Evolutionary conservation across 1,140 invertebrate species (phyloP).

Genomic region (Diuraphis noxia): DNA sequence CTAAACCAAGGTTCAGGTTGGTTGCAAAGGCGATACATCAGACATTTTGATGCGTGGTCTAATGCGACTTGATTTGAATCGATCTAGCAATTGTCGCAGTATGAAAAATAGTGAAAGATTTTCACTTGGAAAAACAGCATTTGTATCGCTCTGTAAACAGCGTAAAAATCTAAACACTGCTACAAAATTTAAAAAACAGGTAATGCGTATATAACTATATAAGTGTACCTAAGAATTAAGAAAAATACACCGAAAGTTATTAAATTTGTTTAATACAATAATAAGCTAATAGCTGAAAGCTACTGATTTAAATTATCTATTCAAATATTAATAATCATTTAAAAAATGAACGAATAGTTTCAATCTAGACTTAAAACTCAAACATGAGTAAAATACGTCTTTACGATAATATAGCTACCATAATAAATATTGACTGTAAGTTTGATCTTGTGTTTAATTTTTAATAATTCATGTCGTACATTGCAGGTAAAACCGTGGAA

Average conservation of each 20-base stretch:
- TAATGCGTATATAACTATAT: no score
- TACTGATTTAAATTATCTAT: no score
- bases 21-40: background rate
- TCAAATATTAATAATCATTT: background rate
- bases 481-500: background rate
- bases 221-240: background rate
- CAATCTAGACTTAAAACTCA: background rate
- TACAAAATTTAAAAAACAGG: no score
- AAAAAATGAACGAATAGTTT: background rate
- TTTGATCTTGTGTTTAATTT: background rate
- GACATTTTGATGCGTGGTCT: no score
- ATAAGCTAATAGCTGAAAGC: background rate
- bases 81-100: background rate
- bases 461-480: background rate
- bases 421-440: constrained; percentile 1
- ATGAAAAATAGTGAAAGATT: background rate
- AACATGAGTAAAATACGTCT: background rate
- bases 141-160: no score
- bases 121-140: no score
- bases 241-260: background rate
- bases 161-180: no score
- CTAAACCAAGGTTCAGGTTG: background rate
- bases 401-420: no score
- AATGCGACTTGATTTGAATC: background rate
- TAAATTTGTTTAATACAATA: background rate